These are phyloP conservation scores for Onychomys arenicola DNA, from an alignment of 2,797 vertebrate species.

Conservation along the genomic window DNA sequence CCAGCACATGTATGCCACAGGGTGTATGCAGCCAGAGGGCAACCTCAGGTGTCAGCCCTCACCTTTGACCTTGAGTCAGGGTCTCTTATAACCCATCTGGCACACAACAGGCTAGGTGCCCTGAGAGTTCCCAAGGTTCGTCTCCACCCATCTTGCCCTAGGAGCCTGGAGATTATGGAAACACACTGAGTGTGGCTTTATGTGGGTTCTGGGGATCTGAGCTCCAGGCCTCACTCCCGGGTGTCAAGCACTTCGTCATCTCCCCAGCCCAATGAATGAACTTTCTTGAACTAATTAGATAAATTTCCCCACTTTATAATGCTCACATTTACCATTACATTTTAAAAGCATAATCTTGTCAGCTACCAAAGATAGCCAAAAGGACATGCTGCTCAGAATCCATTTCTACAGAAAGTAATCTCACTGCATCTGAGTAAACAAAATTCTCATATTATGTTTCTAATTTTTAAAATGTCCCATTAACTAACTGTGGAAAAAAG, in stretches of 20 bases:
- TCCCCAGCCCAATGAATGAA: background rate
- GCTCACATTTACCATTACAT: background rate
- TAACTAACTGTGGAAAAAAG: background rate
- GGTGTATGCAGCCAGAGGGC: background rate
- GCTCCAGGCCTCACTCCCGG: background rate
- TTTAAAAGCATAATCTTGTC: conserved; percentile 32
- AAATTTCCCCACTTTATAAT: background rate
- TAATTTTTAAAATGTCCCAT: background rate
- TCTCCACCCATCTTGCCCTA: background rate
- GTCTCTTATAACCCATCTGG: background rate
- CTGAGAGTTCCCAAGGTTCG: background rate
- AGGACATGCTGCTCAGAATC: background rate
- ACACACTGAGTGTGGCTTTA: background rate
- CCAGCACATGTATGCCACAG: background rate
- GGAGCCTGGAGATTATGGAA: background rate
- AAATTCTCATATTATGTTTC: background rate
- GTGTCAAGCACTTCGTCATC: background rate
- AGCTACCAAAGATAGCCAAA: conserved; percentile 19
- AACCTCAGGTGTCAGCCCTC: background rate
- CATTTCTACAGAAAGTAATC: background rate
- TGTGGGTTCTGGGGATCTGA: background rate
- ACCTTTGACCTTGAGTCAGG: background rate
- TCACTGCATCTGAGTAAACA: background rate
- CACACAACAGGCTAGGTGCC: background rate
- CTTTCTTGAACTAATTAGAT: background rate